Conservation (phyloP, 2,113 vertebrate species). For the Arenaria interpres region DNA sequence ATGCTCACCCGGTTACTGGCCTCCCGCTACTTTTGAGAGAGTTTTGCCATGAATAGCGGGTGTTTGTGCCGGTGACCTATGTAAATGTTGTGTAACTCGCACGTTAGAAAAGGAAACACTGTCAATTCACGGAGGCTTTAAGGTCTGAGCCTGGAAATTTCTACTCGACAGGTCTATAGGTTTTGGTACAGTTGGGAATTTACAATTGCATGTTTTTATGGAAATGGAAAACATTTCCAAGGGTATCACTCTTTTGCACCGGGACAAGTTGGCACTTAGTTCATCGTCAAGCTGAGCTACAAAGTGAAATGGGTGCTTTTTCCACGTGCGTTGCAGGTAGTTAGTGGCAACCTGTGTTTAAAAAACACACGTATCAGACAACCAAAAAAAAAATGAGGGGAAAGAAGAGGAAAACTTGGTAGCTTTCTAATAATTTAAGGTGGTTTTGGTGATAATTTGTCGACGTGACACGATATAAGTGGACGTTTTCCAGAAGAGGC, state of each 20-base stretch:
- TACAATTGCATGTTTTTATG: neutral
- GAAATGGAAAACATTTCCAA: neutral
- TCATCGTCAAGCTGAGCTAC: neutral
- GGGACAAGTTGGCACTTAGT: neutral
- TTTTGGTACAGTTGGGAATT: neutral
- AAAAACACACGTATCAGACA: neutral
- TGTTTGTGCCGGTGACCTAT: neutral
- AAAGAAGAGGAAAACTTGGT: neutral
- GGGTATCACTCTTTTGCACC: neutral
- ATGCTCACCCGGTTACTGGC: neutral
- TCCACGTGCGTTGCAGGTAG: accelerated
- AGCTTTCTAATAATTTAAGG: neutral
- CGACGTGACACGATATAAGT: neutral
- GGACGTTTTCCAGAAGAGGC: neutral
- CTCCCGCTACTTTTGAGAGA: neutral
- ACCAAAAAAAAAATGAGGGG: neutral
- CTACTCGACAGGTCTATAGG: neutral
- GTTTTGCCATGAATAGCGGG: neutral
- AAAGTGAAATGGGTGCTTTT: neutral
- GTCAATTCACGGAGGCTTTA: neutral
- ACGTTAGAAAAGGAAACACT: neutral
- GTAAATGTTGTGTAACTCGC: neutral
- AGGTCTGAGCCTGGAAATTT: neutral
- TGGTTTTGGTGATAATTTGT: neutral
- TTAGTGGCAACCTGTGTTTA: neutral